phyloP scores from a whole-genome alignment of 2,797 vertebrate species.

The Sebastes reedi region DNA sequence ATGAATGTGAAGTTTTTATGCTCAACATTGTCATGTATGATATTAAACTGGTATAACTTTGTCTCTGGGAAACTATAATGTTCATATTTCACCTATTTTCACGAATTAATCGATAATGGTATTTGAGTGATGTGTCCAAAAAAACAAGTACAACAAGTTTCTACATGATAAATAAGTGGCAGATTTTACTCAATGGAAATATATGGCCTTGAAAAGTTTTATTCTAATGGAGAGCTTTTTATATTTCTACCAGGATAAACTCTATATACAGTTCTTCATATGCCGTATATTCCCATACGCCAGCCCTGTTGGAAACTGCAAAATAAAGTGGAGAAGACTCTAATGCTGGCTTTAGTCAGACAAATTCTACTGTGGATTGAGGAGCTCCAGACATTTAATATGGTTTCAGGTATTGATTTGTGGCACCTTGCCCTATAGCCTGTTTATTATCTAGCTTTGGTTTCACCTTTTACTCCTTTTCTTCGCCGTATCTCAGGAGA shows the following conservation, averaged over 20 bases:
- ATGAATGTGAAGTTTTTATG: neutral
- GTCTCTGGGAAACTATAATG: neutral
- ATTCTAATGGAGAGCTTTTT: neutral
- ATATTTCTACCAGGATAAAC: neutral
- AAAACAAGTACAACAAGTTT: neutral
- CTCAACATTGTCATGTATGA: neutral
- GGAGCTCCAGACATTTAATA: constrained; percentile 81
- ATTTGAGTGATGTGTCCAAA: neutral
- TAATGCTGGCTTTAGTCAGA: constrained; percentile 72
- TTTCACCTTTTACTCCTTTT: constrained; percentile 73
- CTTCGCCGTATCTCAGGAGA: constrained; percentile 50
- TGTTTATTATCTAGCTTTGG: constrained; percentile 73
- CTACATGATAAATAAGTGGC: neutral
- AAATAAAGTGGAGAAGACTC: constrained; percentile 54
- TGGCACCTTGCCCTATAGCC: constrained; percentile 64
- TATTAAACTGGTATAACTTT: neutral
- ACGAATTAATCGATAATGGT: too few relatives aligned
- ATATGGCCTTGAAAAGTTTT: neutral
- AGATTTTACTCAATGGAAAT: neutral
- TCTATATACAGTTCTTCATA: constrained; percentile 2
- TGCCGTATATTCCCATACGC: constrained; percentile 18
- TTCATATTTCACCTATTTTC: neutral
- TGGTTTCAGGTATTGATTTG: constrained; percentile 77
- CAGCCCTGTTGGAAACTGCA: constrained; percentile 35
- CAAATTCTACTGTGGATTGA: constrained; percentile 76